Conservation (phyloP, 2,797 vertebrate species). For the Fundulus diaphanus region DNA sequence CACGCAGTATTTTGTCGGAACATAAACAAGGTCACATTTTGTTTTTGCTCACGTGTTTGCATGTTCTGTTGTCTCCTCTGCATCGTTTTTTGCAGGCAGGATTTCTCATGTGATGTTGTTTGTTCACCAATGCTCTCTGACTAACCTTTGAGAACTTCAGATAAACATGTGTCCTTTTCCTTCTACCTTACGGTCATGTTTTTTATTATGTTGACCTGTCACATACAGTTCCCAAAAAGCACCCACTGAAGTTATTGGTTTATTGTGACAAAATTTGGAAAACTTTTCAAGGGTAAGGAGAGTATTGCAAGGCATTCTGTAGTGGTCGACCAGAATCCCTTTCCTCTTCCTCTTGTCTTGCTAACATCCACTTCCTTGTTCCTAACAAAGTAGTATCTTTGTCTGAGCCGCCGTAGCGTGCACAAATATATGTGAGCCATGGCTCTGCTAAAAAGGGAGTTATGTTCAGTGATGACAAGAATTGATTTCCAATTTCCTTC, state of each 20-base stretch:
- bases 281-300: neutral
- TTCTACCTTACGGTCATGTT: neutral
- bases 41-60: no score
- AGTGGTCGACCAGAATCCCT: neutral
- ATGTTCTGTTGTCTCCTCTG: neutral
- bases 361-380: slow-evolving; percentile 39
- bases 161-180: neutral
- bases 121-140: neutral
- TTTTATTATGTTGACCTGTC: no score
- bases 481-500: slow-evolving; percentile 97
- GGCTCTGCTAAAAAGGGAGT: slow-evolving; percentile 80
- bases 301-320: neutral
- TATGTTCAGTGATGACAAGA: slow-evolving; percentile 90
- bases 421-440: slow-evolving; percentile 71
- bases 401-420: slow-evolving; percentile 36
- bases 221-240: neutral
- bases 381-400: slow-evolving; percentile 33
- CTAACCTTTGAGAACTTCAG: neutral
- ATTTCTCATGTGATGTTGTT: neutral
- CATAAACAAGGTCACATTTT: no score
- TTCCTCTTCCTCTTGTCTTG: slow-evolving; percentile 37
- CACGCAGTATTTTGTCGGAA: neutral
- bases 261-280: neutral
- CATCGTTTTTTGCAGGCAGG: no score
- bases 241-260: neutral